A percentile compares a stretch with the other conserved stretches of the same genome.
Evolutionary conservation across 2,797 vertebrate species (phyloP).

Genomic region (Sebastes dallii): DNA sequence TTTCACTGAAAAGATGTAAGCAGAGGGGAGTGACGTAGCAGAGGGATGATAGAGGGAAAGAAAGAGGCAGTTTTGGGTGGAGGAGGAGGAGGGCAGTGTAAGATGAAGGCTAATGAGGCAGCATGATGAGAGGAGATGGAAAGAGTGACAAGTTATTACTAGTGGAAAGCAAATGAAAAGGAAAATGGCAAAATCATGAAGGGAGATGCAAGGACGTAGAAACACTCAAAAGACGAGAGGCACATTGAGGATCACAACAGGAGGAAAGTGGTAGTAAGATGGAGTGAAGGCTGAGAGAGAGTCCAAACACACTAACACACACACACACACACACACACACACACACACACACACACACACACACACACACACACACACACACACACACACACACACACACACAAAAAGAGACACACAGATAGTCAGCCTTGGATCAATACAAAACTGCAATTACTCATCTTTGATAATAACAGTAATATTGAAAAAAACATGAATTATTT

Average conservation of each 20-base stretch:
- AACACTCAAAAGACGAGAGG: conserved; percentile 3
- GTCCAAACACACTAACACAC: neutral
- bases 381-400: too few species aligned
- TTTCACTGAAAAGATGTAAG: conserved; percentile 7
- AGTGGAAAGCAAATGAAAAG: conserved; percentile 9
- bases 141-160: neutral
- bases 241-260: conserved; percentile 14
- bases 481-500: neutral
- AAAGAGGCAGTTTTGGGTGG: neutral
- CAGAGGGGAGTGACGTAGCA: neutral
- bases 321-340: conserved; percentile 10
- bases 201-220: neutral
- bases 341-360: neutral
- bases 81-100: neutral
- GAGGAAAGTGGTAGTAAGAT: conserved; percentile 2
- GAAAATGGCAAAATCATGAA: conserved; percentile 14
- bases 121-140: conserved; percentile 27
- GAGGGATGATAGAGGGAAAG: neutral
- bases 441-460: conserved; percentile 5
- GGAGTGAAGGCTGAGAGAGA: neutral
- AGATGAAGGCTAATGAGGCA: conserved; percentile 43
- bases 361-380: too few species aligned
- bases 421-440: conserved; percentile 11
- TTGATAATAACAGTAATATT: neutral
- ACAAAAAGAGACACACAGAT: neutral